A percentile compares a stretch with the other conserved stretches of the same genome.
Evolutionary conservation across 1,140 invertebrate genomes (phyloP).

Genomic region (Coenobita brevimanus): DNA sequence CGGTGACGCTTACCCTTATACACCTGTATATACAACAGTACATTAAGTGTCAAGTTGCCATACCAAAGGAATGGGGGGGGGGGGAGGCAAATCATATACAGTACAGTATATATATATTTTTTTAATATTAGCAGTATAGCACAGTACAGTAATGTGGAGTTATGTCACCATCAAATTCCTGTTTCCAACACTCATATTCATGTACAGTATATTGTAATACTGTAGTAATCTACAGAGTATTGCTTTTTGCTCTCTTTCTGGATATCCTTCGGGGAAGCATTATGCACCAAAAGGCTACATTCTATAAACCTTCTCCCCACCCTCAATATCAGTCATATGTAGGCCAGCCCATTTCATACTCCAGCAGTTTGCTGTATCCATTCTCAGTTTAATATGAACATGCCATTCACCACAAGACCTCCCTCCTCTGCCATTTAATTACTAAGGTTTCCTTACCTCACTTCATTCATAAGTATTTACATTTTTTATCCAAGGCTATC

Average conservation of each 20-base stretch:
- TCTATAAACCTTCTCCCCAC: neutral
- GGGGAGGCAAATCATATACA: neutral
- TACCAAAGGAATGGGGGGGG: neutral
- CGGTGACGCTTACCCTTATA: constrained; percentile 58
- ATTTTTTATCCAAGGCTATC: too few species aligned
- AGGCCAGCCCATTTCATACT: too few species aligned
- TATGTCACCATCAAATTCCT: neutral
- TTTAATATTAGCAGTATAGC: neutral
- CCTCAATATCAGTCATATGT: neutral
- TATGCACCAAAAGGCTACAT: too few species aligned
- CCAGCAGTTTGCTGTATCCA: too few species aligned
- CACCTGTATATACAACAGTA: constrained; percentile 9
- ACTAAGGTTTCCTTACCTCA: too few species aligned
- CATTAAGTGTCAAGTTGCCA: neutral
- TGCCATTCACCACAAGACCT: too few species aligned
- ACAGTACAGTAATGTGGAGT: neutral
- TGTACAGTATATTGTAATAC: neutral
- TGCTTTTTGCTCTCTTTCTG: neutral
- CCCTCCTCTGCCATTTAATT: too few species aligned
- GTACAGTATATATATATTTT: neutral
- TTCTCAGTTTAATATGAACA: too few species aligned
- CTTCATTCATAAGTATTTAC: too few species aligned
- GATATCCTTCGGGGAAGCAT: too few species aligned
- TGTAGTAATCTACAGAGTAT: neutral
- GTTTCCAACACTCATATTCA: too few species aligned